Evolutionary conservation across 2,888 invertebrate species (phyloP).

Genomic region (Agonum fuliginosum): DNA sequence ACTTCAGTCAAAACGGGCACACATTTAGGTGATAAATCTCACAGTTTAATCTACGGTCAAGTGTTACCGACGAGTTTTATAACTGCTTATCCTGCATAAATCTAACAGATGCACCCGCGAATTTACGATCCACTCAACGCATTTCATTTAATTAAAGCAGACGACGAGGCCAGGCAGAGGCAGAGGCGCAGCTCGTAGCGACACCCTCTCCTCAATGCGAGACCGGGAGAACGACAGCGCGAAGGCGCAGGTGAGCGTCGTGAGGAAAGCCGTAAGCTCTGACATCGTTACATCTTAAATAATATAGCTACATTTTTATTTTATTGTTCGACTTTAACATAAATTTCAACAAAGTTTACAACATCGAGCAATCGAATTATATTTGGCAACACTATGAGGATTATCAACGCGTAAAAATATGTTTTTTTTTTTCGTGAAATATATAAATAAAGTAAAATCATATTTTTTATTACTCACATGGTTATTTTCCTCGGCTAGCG

Average conservation of each 20-base stretch:
- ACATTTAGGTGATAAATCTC: constrained; percentile 56
- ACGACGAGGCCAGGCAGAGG: constrained; percentile 8
- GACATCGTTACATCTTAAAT: too few relatives aligned
- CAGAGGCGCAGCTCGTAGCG: not conserved
- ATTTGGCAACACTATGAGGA: too few relatives aligned
- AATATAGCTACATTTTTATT: not conserved
- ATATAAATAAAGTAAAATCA: too few relatives aligned
- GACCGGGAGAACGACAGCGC: not conserved
- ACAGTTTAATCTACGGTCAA: constrained; percentile 58
- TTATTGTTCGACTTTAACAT: not conserved
- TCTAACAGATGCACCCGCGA: constrained; percentile 52
- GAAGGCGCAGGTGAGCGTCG: not conserved
- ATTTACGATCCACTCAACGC: constrained; percentile 54
- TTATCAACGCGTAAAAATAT: too few relatives aligned
- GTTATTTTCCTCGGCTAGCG: too few relatives aligned
- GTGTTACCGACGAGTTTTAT: constrained; percentile 58
- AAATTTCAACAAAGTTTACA: too few relatives aligned
- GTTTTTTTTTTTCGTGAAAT: too few relatives aligned
- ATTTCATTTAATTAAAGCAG: constrained; percentile 55
- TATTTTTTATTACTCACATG: too few relatives aligned
- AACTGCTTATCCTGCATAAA: constrained; percentile 58
- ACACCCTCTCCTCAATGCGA: not conserved
- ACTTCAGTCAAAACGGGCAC: constrained; percentile 57
- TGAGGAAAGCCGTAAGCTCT: not conserved
- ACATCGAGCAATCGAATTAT: too few relatives aligned